Evolutionary conservation across 2,113 vertebrate genomes (phyloP), one percentile per base, ranked within the genome.

Genomic region (Myrmophylax atrothorax): DNA sequence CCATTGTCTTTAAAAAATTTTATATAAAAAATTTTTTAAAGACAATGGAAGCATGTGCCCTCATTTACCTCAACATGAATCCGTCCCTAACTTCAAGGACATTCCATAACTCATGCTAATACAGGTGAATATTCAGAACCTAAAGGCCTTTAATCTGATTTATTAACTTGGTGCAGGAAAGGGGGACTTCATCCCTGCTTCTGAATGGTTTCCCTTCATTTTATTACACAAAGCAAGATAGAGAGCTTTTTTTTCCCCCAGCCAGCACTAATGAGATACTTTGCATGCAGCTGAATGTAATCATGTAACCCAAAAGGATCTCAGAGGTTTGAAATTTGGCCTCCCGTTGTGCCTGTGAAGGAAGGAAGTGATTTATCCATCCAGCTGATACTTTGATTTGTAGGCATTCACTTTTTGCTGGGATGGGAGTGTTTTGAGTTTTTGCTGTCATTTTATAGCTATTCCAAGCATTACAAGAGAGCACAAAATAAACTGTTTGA

Each of bases 281-380:
- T 79, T 90, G 83, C 75, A 68, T 76, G 18, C 75, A 93, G 79
- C 70, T 88, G 53, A 90, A 85, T 18, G 10, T 33, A 55, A 62
- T 55, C 15, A 29, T 23, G 49, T 72, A 68, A 60, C 44, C 75
- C 70, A 46, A 35, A 91, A 60, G 63, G 44, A 42, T 68, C 37
- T 29, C 66, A 4, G 10, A 94, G 75, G 66, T 75, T 95, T 81
- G 78, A 55, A 70, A 87, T 87, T 12, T 42, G 62, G 66, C 78
- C 50, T 90, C 66, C 66, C 64, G 60, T 63, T 42, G 59, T 49
- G 80, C 23, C 63, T 64, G n/a, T 3, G 6, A 52, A 80, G 84
- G 6, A 64, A 89, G 89, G 25, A 44, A 44, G 47, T 29, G 70
- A 83, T 83, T 72, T 83, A 46, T 72, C 62, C 28, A 31, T 59